Evolutionary conservation across 2,797 vertebrate genomes (phyloP), one percentile per base, ranked within the genome.

Genomic region (Bufotes viridis): DNA sequence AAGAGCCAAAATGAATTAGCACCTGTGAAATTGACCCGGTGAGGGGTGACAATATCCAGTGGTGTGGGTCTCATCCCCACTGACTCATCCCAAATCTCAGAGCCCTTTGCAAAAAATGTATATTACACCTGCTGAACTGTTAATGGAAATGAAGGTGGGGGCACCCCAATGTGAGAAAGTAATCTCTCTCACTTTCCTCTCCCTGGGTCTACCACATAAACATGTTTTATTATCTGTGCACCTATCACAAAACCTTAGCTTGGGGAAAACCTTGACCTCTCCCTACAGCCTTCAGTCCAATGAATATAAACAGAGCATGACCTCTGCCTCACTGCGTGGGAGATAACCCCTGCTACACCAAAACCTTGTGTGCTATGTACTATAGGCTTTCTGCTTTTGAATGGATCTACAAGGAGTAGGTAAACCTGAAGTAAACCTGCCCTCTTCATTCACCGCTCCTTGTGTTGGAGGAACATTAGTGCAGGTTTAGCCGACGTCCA

Each of bases 61-160:
- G 97, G 97, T 97, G 96, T 96, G n/a, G 96, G 96, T 95, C 92
- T 95, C 93, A 96, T 94, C 97, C 96, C 97, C 96, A 94, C 94
- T 96, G 97, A 81, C 96, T 97, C 96, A 96, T 95, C 95, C 95
- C 94, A 94, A 96, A 96, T 94, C 94, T 93, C 94, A 92, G 94
- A 92, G 93, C 94, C 93, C 95, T 96, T 92, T 94, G 94, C 93
- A 92, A 85, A 93, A 86, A 95, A 95, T 95, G 94, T 94, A 96
- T 96, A 95, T 95, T 95, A 95, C 97, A 96, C 97, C 97, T 97
- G 97, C 98, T 98, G 97, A 93, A 96, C 96, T 95, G 97, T 94
- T 98, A 98, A 99, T 97, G 98, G 96, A 97, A 96, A 95, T 79
- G 93, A 95, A 95, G 93, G 95, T 85, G 91, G 93, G 94, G 91